A percentile compares a stretch with the other conserved stretches of the same genome.
Evolutionary conservation across 2,797 vertebrate genomes (phyloP).

Genomic region (Enteromius unitaeniatus): DNA sequence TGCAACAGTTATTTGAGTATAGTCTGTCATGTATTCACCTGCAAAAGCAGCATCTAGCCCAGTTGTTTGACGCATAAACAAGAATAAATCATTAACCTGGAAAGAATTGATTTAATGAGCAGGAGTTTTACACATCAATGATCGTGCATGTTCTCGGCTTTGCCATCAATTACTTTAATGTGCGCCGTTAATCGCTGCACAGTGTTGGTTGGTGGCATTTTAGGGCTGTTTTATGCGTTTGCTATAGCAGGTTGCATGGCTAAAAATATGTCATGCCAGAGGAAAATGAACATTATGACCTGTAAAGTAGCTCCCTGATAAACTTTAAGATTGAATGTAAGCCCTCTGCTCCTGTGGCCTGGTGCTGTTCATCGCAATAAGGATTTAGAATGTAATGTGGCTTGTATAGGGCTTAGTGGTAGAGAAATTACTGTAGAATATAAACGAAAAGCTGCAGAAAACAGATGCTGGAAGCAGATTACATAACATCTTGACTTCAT

Average conservation of each 20-base stretch:
- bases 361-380: not conserved
- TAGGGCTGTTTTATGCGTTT: not conserved
- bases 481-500: constrained; percentile 60
- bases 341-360: not conserved
- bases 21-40: constrained; percentile 7
- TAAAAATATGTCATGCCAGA: constrained; percentile 7
- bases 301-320: not conserved
- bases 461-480: constrained; percentile 64
- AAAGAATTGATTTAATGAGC: constrained; percentile 66
- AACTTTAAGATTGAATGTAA: constrained; percentile 5
- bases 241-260: constrained; percentile 3
- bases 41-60: constrained; percentile 17
- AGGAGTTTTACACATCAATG: constrained; percentile 36
- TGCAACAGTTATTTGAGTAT: constrained; percentile 37
- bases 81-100: constrained; percentile 62
- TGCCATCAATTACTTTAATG: constrained; percentile 13
- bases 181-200: constrained; percentile 4
- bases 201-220: not conserved
- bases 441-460: constrained; percentile 59
- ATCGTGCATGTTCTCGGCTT: constrained; percentile 9
- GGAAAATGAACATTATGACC: not conserved
- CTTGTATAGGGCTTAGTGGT: constrained; percentile 22
- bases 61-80: constrained; percentile 54
- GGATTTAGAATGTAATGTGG: constrained; percentile 18
- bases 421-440: constrained; percentile 42